Evolutionary conservation across 64 coral and sea anemone species (phyloP), one percentile per base, ranked within the genome.

Genomic region (Actinia equina): DNA sequence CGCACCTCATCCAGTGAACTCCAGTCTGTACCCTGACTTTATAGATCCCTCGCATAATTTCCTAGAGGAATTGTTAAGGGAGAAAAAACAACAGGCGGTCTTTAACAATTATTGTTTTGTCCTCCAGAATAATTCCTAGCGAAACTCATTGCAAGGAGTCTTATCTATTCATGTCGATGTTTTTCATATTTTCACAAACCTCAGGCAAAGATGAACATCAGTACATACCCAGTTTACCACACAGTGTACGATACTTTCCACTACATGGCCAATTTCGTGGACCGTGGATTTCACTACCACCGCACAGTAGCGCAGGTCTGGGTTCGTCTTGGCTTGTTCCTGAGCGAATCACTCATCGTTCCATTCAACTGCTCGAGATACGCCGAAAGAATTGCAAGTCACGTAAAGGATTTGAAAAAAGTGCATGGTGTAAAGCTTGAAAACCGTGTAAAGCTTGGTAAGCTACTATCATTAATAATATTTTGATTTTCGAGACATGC

Each of bases 211-310:
- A 61, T 58, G 43, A 65, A 57, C 0, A 53, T 85, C 10, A 84
- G 62, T 17, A 60, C 37, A 18, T 93, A 98, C 16, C 95, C 95
- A 63, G 89, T 98, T 1, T 98, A 94, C 77, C 95, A 98, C 37
- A 86, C 91, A 52, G 76, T 93, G 25, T 88, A 93, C 17, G 95
- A 98, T 63, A 86, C 86, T 6, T 98, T 98, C 71, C 58, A 98
- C 22, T 98, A 89, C 89, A 27, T 98, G 74, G 85, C 89, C 76
- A 94, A 86, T 3, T 98, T 98, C 91, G 95, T 98, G 77, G 95
- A 98, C 85, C 95, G 91, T 42, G 86, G 84, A 8, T 98, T 98
- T 69, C 71, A 86, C 6, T 89, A 86, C 59, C 95, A 98, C 19
- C 85, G 86, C 8, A 81, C 89, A 7, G 44, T 95, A 0, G 59